phyloP scores from a whole-genome alignment of 2,113 vertebrate species.

The Mobula hypostoma region DNA sequence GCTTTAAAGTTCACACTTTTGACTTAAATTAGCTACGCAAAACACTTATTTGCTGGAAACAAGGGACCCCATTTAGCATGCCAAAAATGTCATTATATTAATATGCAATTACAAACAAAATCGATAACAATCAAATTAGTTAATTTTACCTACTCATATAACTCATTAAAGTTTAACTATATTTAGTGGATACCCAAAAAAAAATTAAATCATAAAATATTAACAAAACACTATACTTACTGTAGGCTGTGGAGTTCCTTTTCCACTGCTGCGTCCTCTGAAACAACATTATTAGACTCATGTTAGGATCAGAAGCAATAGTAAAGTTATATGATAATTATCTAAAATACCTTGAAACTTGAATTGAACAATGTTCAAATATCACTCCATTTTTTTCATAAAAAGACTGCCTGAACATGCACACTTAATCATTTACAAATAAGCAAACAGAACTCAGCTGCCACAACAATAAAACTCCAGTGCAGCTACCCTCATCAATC shows the following conservation, averaged over 20 bases:
- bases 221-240: constrained; percentile 61
- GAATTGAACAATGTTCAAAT: not conserved
- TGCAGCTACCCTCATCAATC: not conserved
- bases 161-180: not conserved
- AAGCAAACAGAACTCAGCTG: not conserved
- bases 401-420: not conserved
- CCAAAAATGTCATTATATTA: not conserved
- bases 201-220: constrained; percentile 7
- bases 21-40: not conserved
- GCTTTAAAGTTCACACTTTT: not conserved
- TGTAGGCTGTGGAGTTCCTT: constrained; percentile 73
- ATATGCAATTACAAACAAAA: not conserved
- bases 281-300: constrained; percentile 52
- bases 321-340: not conserved
- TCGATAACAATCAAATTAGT: not conserved
- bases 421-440: not conserved
- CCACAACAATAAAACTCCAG: not conserved
- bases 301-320: not conserved
- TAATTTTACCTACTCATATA: not conserved
- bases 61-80: no score
- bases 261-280: constrained; percentile 91
- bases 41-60: no score
- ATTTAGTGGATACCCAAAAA: not conserved
- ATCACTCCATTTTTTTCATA: not conserved
- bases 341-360: not conserved